Evolutionary conservation across 2,797 vertebrate genomes (phyloP), one percentile per base, ranked within the genome.

Genomic region (Mus spretus): DNA sequence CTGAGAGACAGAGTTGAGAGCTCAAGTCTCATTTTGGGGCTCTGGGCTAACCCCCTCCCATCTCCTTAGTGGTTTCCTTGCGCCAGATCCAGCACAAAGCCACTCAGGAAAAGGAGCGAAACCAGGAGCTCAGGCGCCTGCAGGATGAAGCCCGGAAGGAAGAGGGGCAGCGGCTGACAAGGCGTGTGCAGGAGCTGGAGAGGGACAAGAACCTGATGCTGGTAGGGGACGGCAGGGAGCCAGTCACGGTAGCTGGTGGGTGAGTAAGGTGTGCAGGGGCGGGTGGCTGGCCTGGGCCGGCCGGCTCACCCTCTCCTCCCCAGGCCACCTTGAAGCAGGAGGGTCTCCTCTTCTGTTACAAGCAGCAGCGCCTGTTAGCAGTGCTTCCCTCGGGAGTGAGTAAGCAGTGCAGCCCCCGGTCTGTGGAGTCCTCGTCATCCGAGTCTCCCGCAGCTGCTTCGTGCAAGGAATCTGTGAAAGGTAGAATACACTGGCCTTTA

Each of bases 41-140:
- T 47, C 67, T 20, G 75, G 1, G 0, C 24, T 44, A 28, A 91
- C 44, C 61, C 59, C 40, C 87, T 67, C 70, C 89, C 40, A 78
- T 34, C 81, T 90, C 84, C 44, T 1, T 34, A 95, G 96, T 98
- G 96, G 87, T 98, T 89, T 97, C 98, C 97, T 59, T 96, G 92
- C 90, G 99, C 78, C 99, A 99, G 96, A 98, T 99, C 88, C 99
- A 99, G 98, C 98, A 98, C 86, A 98, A 98, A 93, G 98, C 98
- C 6, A 97, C 97, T 17, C 98, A 98, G 91, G 99, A 99, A 92
- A 98, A 97, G 94, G 98, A 98, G 53, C 97, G 98, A 87, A 98
- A 97, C 94, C 98, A 98, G 96, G 98, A 99, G 84, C 97, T 97
- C 6, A 97, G 95, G 72, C 98, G 95, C 28, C 97, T 97, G 34